Evolutionary conservation across 2,113 vertebrate genomes (phyloP).

Genomic region (Catharus fuscescens): DNA sequence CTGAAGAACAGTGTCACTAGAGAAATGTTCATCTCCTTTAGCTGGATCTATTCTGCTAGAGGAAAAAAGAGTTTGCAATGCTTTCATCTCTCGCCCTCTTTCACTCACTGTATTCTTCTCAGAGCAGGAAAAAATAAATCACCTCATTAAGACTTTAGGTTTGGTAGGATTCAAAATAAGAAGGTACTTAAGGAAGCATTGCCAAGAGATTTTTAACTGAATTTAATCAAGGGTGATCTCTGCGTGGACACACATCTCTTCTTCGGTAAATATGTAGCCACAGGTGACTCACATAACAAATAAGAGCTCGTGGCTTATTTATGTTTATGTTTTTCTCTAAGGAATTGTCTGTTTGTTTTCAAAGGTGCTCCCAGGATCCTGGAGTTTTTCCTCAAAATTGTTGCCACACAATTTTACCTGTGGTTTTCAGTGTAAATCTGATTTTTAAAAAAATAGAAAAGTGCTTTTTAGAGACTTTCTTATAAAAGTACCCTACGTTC

Average conservation of each 20-base stretch:
- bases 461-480: not conserved
- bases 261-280: not conserved
- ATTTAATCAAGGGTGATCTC: not conserved
- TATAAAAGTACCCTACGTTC: not conserved
- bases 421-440: slow-evolving; percentile 63
- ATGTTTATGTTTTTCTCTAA: not conserved
- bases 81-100: not conserved
- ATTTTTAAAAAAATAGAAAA: not conserved
- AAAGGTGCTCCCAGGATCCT: not conserved
- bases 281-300: not conserved
- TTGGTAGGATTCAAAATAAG: not conserved
- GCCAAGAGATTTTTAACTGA: not conserved
- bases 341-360: not conserved
- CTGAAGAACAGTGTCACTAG: not conserved
- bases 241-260: not conserved
- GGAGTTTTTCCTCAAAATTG: slow-evolving; percentile 63
- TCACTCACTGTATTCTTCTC: not conserved
- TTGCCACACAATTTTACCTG: slow-evolving; percentile 64
- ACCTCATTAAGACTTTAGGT: not conserved
- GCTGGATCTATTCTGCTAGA: slow-evolving; percentile 10
- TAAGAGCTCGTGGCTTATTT: slow-evolving; percentile 11
- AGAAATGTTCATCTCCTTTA: not conserved
- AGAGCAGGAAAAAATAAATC: not conserved
- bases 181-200: not conserved
- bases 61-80: not conserved